A percentile compares a stretch with the other conserved stretches of the same genome.
Evolutionary conservation across 2,113 vertebrate species (phyloP).

Genomic region (Oostethus manadensis): DNA sequence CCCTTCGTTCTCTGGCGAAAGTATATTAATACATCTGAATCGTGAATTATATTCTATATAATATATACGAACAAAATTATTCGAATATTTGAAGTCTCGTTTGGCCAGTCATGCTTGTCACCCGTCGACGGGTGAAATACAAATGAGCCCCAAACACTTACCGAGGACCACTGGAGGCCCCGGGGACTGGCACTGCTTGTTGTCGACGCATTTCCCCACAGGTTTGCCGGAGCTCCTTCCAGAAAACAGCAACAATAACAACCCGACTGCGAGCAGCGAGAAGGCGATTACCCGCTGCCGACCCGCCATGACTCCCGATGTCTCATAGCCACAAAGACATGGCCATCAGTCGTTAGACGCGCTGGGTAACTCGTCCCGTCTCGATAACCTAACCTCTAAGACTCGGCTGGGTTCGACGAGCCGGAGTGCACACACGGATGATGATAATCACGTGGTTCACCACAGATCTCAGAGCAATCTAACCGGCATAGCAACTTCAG

Average conservation of each 20-base stretch:
- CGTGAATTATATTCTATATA: no score
- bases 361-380: background rate
- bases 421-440: no score
- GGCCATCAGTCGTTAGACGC: background rate
- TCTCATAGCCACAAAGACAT: constrained; percentile 47
- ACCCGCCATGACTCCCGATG: constrained; percentile 56
- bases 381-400: background rate
- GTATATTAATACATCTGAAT: no score
- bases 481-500: constrained; percentile 2
- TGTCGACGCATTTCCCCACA: constrained; percentile 35
- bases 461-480: constrained; percentile 14
- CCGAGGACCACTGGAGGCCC: constrained; percentile 73
- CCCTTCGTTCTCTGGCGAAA: no score
- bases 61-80: no score
- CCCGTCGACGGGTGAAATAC: background rate
- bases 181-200: constrained; percentile 19
- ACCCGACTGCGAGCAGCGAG: constrained; percentile 34
- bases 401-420: background rate
- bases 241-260: constrained; percentile 47
- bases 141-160: constrained; percentile 46
- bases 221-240: constrained; percentile 36
- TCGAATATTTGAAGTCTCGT: no score
- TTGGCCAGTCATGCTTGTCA: no score
- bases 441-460: constrained; percentile 42
- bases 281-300: constrained; percentile 32